Base-by-base conservation (phyloP, 2,113 vertebrate genomes). In the Dermatemys mawii region DNA sequence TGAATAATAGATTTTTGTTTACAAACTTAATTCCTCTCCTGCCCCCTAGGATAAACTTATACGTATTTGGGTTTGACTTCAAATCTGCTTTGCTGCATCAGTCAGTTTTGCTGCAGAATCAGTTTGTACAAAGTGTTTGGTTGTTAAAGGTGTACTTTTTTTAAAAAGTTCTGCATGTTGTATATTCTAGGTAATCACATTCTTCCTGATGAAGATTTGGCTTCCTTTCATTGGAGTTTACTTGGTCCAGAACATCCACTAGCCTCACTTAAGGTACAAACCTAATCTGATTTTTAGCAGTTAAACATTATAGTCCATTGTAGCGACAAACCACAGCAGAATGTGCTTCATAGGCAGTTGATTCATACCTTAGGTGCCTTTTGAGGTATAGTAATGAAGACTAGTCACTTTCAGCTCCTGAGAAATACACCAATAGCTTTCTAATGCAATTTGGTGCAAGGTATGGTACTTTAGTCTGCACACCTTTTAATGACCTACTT, bases 201-300 rank as follows among this genome's bases (percentile, higher is more conserved):
- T 98, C 98, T 99, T 98, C 99, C 99, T 96, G 99, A 99, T 98
- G 99, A 99, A 99, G 99, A 99, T 98, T 98, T 99, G 98, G 99
- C 99, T 98, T 99, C 99, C 96, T 99, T 99, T 98, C 99, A 99
- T 97, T 99, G 99, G 99, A 99, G 99, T 98, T 98, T 99, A 98
- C 99, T 99, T 89, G 99, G 99, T 96, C 99, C 99, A 98, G 99
- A 99, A 93, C 99, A 99, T 97, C 99, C 99, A 92, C 98, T 99
- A 98, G 99, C 99, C 97, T 99, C 99, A 95, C 97, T 99, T 95
- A 99, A 99, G 99, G 99, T 99, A 99, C 93, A 90, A 50, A 90
- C 81, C 93, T 90, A 27, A 67, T 92, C 82, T 83, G 60, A 78
- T 83, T 93, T 90, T 13, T 9, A 94, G 50, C 90, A 81, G n/a